Evolutionary conservation across 2,797 vertebrate genomes (phyloP), one percentile per base, ranked within the genome.

Genomic region (Chaetodon trifasciatus): DNA sequence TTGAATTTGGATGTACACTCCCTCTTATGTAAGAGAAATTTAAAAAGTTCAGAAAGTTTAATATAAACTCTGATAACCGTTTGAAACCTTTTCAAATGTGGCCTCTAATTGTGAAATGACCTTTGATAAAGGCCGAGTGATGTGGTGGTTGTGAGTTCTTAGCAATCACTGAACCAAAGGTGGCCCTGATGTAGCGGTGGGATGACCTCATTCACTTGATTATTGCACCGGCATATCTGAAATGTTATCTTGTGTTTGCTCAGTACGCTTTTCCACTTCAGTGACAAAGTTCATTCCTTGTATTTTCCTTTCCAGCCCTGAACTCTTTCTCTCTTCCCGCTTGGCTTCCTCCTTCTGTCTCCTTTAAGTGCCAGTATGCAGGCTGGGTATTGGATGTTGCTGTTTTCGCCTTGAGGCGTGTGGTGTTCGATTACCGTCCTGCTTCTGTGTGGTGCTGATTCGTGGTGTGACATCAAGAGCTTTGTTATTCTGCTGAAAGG

Each of bases 341-440:
- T 57, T 9, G 4, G 28, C 42, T 52, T 66, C 35, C 76, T 87
- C 40, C 49, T 28, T 71, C 70, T 23, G 9, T 71, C 62, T 82
- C 72, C 39, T 70, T 32, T 46, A 39, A 53, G 76, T 24, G 46
- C 35, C 74, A 74, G 4, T n/a, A 16, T 80, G 58, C 50, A 50
- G 16, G 37, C 67, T 2, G 42, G 60, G 82, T 89, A 85, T 93
- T 89, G 69, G 82, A 88, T 94, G 84, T 88, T 85, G 70, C 80
- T 81, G 79, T 63, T 81, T 72, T 78, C 57, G 79, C 88, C 84
- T 68, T 65, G 46, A 80, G 76, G 85, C 72, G 2, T 5, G 62
- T 58, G 88, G 94, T 92, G 83, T 95, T 88, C 1, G 50, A 83
- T 95, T 95, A 91, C 94, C 76, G 28, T 65, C 76, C 83, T 78